Conservation (phyloP, 1,140 invertebrate genomes). For the Cyclina sinensis region DNA sequence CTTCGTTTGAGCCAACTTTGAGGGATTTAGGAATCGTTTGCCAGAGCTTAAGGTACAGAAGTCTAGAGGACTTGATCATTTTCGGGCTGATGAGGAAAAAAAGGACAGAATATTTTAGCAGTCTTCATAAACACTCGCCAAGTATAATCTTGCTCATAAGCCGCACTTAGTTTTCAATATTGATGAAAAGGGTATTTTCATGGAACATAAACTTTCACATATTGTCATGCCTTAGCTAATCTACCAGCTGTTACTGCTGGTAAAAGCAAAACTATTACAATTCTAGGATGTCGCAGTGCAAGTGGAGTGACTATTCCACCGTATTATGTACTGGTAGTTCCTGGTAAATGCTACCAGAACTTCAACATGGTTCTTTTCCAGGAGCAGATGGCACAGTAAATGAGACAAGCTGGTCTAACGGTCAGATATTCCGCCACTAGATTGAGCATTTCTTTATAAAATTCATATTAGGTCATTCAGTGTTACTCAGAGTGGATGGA, state of each 20-base stretch:
- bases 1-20: neutral
- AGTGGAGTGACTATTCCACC: neutral
- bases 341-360: neutral
- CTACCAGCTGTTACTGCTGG: neutral
- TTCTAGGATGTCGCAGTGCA: neutral
- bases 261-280: neutral
- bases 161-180: neutral
- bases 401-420: constrained; percentile 44
- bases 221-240: neutral
- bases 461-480: neutral
- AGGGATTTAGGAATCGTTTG: neutral
- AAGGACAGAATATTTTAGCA: neutral
- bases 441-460: constrained; percentile 30
- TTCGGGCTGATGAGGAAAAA: neutral
- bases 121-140: neutral
- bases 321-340: neutral
- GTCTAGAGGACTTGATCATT: neutral
- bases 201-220: neutral
- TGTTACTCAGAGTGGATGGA: constrained; percentile 32
- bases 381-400: constrained; percentile 35
- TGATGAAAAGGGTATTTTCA: no score
- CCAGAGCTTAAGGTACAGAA: neutral
- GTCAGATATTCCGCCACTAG: neutral
- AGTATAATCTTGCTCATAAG: neutral
- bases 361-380: constrained; percentile 4